A percentile compares a stretch with the other conserved stretches of the same genome.
phyloP scores from a whole-genome alignment of 2,888 invertebrate species.

The Argyresthia goedartella region DNA sequence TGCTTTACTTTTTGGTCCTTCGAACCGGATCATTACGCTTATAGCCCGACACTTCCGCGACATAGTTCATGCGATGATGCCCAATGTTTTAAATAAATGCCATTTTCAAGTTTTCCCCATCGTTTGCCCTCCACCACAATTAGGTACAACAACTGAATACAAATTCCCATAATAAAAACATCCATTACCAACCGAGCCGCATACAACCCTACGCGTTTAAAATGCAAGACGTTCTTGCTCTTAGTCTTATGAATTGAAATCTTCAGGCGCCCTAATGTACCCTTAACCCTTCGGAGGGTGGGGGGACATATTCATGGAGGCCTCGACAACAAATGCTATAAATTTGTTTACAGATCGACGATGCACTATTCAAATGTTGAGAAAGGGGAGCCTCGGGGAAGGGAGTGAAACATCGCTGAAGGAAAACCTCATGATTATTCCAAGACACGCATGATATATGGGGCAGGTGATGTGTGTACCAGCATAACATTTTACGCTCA shows the following conservation, averaged over 20 bases:
- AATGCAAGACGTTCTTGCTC: constrained; percentile 33
- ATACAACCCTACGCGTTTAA: constrained; percentile 33
- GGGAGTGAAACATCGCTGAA: too few relatives aligned
- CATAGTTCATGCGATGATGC: too few relatives aligned
- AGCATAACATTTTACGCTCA: too few relatives aligned
- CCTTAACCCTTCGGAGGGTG: constrained; percentile 38
- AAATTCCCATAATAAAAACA: constrained; percentile 3
- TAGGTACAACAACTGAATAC: background rate
- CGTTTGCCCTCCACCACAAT: background rate
- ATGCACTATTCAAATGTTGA: constrained; percentile 23
- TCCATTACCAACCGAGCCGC: background rate
- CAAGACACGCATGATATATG: too few relatives aligned
- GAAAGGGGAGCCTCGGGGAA: constrained; percentile 4
- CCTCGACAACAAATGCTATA: constrained; percentile 57
- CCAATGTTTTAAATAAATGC: too few relatives aligned
- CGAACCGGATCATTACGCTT: too few relatives aligned
- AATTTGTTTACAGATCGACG: constrained; percentile 64
- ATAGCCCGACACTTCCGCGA: too few relatives aligned
- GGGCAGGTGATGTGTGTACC: too few relatives aligned
- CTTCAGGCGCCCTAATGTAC: constrained; percentile 34
- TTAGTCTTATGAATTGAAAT: constrained; percentile 48
- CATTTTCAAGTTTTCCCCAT: background rate
- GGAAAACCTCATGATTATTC: too few relatives aligned
- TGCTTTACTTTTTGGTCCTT: too few relatives aligned
- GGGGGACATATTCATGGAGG: constrained; percentile 38